A percentile compares a stretch with the other conserved stretches of the same genome.
These are phyloP conservation scores for Anarsia innoxiella DNA, from an alignment of 2,888 invertebrate genomes.

Conservation along the genomic window DNA sequence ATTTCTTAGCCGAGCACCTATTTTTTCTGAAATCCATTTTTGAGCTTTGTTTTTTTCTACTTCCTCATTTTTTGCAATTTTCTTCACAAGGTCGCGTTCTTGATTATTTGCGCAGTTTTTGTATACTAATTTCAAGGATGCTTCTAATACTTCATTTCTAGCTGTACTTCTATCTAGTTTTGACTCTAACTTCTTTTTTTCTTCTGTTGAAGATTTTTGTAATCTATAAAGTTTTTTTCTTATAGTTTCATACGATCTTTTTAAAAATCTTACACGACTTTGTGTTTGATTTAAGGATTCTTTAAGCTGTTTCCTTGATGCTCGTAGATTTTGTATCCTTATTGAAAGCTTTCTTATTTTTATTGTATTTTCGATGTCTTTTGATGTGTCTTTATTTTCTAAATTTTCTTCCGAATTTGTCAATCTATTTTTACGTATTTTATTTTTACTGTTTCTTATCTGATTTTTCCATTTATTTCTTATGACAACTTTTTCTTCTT, in stretches of 20 bases:
- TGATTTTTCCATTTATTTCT: slow-evolving; percentile 1
- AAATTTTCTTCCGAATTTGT: neutral
- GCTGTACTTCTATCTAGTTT: slow-evolving; percentile 1
- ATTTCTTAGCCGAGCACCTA: slow-evolving; percentile 4
- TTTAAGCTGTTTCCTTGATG: neutral
- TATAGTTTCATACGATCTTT: neutral
- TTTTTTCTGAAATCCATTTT: neutral
- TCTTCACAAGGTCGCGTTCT: slow-evolving; percentile 4
- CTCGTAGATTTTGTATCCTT: neutral
- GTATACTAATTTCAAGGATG: slow-evolving; percentile 3
- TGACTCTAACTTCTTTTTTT: slow-evolving; percentile 1
- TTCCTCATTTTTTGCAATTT: slow-evolving; percentile 3
- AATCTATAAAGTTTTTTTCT: slow-evolving; percentile 1
- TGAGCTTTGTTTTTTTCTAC: slow-evolving; percentile 5
- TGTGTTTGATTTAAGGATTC: neutral
- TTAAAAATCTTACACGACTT: neutral
- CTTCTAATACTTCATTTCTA: neutral
- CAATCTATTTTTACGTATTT: neutral
- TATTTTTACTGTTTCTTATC: neutral
- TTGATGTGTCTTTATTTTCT: neutral
- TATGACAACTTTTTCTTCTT: neutral
- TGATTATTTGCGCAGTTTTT: slow-evolving; percentile 6
- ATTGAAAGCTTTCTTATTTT: neutral
- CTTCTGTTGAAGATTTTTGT: neutral
- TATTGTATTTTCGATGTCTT: neutral